Conservation (phyloP, 2,113 vertebrate genomes). For the Cinclus mexicanus region DNA sequence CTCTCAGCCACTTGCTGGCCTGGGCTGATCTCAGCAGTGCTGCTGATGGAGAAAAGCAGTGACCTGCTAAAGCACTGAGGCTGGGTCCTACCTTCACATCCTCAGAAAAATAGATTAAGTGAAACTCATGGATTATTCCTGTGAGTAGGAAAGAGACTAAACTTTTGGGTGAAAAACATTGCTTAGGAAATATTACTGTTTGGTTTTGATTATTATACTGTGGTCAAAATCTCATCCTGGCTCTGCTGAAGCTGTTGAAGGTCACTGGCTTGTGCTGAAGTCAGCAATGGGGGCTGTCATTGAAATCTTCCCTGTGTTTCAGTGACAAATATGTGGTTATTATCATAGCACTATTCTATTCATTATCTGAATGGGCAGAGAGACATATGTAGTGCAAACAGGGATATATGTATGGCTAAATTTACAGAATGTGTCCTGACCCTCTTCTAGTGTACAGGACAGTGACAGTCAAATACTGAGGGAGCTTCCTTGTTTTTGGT, state of each 20-base stretch:
- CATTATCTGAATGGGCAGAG: neutral
- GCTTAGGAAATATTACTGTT: neutral
- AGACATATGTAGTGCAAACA: neutral
- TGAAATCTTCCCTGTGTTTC: neutral
- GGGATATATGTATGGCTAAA: neutral
- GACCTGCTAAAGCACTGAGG: neutral
- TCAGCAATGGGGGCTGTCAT: neutral
- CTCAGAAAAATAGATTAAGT: neutral
- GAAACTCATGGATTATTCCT: neutral
- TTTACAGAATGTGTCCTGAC: neutral
- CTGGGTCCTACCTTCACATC: neutral
- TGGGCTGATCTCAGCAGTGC: neutral
- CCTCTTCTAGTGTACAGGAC: neutral
- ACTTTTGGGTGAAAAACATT: neutral
- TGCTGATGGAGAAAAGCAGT: neutral
- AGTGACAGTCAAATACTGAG: neutral
- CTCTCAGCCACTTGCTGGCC: neutral
- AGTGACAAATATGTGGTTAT: neutral
- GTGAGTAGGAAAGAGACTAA: neutral
- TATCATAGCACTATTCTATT: neutral
- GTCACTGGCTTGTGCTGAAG: neutral
- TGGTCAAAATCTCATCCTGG: neutral
- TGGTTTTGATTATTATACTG: neutral
- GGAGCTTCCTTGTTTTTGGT: neutral
- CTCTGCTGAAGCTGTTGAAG: neutral